A percentile compares a stretch with the other conserved stretches of the same genome.
phyloP scores from a whole-genome alignment of 2,113 vertebrate genomes.

The Steatornis caripensis region DNA sequence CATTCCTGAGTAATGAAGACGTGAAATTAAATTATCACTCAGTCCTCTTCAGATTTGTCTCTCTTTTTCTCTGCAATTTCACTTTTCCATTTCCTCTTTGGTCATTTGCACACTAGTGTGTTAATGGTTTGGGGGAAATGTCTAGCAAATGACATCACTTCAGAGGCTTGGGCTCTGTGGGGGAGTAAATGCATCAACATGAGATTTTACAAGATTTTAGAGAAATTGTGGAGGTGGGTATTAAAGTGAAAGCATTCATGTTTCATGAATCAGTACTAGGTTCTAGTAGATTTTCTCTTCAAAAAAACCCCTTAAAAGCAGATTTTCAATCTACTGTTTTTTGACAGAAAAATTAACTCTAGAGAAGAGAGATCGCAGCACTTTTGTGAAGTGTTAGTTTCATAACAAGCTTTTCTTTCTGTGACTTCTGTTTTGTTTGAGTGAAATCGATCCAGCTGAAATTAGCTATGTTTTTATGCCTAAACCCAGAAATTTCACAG shows the following conservation, averaged over 20 bases:
- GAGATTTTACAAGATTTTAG: background rate
- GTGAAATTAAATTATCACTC: background rate
- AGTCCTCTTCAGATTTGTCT: background rate
- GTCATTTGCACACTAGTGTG: background rate
- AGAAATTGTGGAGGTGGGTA: background rate
- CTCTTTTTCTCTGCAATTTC: background rate
- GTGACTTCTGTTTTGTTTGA: background rate
- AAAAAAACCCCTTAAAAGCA: background rate
- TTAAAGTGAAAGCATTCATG: background rate
- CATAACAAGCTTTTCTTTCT: background rate
- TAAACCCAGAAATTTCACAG: conserved; percentile 40
- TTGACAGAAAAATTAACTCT: background rate
- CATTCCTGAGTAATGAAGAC: background rate
- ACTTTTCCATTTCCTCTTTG: background rate
- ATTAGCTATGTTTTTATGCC: background rate
- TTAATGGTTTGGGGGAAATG: background rate
- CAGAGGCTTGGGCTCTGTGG: background rate
- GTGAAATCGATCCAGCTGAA: conserved; percentile 8
- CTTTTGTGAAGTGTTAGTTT: background rate
- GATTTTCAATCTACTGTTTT: background rate
- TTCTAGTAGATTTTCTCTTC: background rate
- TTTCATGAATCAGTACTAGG: background rate
- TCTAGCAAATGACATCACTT: background rate
- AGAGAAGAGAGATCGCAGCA: background rate
- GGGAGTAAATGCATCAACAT: background rate